Percentiles rank a stretch among this genome's conserved stretches.
Conservation (phyloP, 2,888 invertebrate species). For the Drosophila pseudotakahashii region DNA sequence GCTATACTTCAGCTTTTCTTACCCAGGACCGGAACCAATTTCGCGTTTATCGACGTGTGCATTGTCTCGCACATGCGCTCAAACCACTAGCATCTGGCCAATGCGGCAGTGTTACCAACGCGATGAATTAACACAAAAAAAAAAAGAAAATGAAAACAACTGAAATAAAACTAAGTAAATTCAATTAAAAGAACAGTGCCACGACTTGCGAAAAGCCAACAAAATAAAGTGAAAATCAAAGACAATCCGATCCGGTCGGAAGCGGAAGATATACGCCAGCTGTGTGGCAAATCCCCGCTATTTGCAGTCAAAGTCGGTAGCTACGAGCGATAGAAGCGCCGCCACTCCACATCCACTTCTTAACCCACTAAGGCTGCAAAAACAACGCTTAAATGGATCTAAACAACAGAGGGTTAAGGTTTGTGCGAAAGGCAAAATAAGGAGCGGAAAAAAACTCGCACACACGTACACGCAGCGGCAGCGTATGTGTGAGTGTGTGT, state of each 20-base stretch:
- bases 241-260: background rate
- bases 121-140: too few relatives aligned
- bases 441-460: conserved; percentile 31
- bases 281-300: background rate
- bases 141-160: conserved; percentile 3
- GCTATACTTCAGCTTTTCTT: too few relatives aligned
- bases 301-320: background rate
- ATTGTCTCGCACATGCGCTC: too few relatives aligned
- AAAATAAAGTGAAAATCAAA: background rate
- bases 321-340: background rate
- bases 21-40: too few relatives aligned
- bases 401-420: conserved; percentile 19
- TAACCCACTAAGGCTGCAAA: background rate
- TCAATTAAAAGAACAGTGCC: background rate
- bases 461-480: conserved; percentile 2
- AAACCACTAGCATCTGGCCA: too few relatives aligned
- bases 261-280: background rate
- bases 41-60: too few relatives aligned
- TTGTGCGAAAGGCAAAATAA: conserved; percentile 16
- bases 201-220: background rate
- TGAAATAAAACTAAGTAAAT: background rate
- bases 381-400: conserved; percentile 6
- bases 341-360: background rate
- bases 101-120: too few relatives aligned
- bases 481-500: conserved; percentile 31